phyloP scores from a whole-genome alignment of 2,113 vertebrate species.

The Pangasianodon gigas region DNA sequence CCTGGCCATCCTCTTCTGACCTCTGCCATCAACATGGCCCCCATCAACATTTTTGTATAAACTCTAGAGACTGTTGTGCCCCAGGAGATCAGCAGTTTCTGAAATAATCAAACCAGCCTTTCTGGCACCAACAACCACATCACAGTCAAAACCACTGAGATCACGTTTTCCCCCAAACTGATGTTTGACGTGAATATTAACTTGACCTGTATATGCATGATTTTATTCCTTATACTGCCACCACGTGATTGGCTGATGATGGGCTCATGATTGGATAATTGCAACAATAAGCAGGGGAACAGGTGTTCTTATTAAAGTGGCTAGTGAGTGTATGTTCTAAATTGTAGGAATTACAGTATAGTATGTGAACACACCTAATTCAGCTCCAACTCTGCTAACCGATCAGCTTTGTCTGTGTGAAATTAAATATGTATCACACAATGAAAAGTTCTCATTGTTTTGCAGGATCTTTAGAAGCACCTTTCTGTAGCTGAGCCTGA shows the following conservation, averaged over 20 bases:
- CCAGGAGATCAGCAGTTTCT: background rate
- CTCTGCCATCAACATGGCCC: no score
- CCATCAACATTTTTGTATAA: background rate
- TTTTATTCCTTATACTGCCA: background rate
- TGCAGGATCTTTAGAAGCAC: background rate
- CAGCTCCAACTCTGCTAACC: background rate
- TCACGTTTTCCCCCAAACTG: background rate
- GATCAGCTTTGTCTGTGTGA: background rate
- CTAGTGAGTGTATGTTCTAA: background rate
- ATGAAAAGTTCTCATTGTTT: conserved; percentile 42
- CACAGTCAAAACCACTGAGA: background rate
- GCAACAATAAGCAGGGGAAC: background rate
- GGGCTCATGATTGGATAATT: background rate
- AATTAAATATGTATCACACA: conserved; percentile 8
- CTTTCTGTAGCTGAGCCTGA: conserved; percentile 17
- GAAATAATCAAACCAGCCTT: background rate
- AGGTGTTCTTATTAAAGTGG: background rate
- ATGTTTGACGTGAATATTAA: background rate
- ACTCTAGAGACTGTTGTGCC: background rate
- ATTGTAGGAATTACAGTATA: background rate
- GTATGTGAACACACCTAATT: background rate
- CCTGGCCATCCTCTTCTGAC: background rate
- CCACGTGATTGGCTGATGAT: background rate
- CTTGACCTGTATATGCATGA: background rate
- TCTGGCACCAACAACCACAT: background rate